These are phyloP conservation scores for Pyralis farinalis DNA, from an alignment of 2,888 invertebrate species.

Conservation along the genomic window DNA sequence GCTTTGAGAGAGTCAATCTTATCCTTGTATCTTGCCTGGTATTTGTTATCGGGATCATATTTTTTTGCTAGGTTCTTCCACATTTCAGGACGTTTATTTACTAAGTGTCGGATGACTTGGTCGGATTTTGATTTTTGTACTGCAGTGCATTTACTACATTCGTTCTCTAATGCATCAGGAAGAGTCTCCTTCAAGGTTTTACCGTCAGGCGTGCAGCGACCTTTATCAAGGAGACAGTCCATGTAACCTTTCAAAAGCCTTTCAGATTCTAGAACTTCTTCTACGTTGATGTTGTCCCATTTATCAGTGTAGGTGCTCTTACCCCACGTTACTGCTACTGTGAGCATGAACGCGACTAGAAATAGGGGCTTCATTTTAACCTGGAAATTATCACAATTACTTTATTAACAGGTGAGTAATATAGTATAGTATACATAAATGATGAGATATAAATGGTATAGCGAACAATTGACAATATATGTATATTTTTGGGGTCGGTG, in stretches of 20 bases:
- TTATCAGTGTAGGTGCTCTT: conserved; percentile 82
- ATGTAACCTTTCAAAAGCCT: conserved; percentile 85
- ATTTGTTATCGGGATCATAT: conserved; percentile 86
- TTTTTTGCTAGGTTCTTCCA: conserved; percentile 85
- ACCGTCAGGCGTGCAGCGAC: conserved; percentile 85
- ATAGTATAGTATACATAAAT: no score
- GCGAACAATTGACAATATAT: no score
- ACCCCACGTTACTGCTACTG: conserved; percentile 50
- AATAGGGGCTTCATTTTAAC: conserved; percentile 57
- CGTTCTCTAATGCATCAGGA: conserved; percentile 86
- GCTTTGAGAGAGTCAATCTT: conserved; percentile 50
- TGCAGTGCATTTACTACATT: conserved; percentile 86
- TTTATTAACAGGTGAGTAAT: no score
- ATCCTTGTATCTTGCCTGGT: conserved; percentile 83
- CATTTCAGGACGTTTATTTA: conserved; percentile 84
- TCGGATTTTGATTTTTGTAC: conserved; percentile 78
- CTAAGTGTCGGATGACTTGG: conserved; percentile 84
- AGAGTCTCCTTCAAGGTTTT: conserved; percentile 80
- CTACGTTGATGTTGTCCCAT: conserved; percentile 86
- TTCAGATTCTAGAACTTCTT: conserved; percentile 83
- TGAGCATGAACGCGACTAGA: conserved; percentile 49
- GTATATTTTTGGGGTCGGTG: no score
- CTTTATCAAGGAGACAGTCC: conserved; percentile 83
- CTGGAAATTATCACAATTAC: no score
- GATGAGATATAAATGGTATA: no score